Conservation (phyloP, 2,888 invertebrate genomes). For the Ditula angustiorana region DNA sequence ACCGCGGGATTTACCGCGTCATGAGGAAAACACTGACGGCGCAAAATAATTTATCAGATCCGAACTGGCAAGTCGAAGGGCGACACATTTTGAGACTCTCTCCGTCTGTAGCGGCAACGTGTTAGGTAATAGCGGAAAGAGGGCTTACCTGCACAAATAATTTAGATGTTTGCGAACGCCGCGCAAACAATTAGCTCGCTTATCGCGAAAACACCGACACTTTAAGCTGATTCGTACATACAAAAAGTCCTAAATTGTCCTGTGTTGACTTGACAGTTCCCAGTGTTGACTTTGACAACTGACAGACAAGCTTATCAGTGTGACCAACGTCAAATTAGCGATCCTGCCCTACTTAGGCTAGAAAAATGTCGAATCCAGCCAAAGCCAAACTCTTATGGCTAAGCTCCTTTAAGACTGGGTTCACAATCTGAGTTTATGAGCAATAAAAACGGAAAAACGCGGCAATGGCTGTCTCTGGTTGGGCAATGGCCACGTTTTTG, state of each 20-base stretch:
- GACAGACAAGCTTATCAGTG: no score
- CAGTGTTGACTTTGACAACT: not conserved
- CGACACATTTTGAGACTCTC: not conserved
- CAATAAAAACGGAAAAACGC: no score
- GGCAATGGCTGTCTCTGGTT: no score
- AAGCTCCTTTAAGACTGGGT: no score
- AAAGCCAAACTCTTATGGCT: no score
- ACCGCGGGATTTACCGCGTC: constrained; percentile 26
- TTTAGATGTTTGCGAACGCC: constrained; percentile 29
- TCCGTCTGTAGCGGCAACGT: not conserved
- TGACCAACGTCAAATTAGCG: no score
- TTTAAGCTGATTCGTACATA: no score
- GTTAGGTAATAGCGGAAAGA: not conserved
- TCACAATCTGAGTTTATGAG: no score
- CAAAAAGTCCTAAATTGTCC: no score
- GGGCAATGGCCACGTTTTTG: no score
- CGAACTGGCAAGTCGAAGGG: not conserved
- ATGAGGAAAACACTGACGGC: constrained; percentile 25
- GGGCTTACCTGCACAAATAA: constrained; percentile 38
- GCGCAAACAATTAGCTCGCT: constrained; percentile 23
- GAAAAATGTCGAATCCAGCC: no score
- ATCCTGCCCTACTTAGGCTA: no score
- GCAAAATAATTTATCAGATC: not conserved
- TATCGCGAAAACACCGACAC: constrained; percentile 22
- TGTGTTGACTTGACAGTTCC: not conserved